Evolutionary conservation across 2,113 vertebrate genomes (phyloP).

Genomic region (Bambusicola thoracicus): DNA sequence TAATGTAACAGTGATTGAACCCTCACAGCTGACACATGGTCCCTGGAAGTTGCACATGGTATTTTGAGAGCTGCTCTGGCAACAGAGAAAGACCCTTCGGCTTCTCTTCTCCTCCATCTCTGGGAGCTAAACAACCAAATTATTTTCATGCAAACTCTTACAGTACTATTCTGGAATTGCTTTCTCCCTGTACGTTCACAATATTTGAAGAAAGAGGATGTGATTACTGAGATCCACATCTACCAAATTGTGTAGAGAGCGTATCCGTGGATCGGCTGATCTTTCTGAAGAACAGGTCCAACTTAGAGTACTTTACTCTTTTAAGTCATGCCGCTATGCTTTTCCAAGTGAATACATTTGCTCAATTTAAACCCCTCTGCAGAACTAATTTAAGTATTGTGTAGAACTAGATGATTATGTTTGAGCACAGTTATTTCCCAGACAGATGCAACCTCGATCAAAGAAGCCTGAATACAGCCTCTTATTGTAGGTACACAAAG

Average conservation of each 20-base stretch:
- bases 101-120: neutral
- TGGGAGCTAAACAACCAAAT: neutral
- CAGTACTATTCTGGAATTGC: neutral
- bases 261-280: slow-evolving; percentile 5
- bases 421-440: slow-evolving; percentile 21
- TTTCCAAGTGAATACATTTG: slow-evolving; percentile 14
- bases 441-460: neutral
- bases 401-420: neutral
- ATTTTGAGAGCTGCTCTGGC: neutral
- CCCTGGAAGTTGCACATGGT: neutral
- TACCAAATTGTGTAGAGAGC: slow-evolving; percentile 1
- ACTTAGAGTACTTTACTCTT: slow-evolving; percentile 36
- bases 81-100: neutral
- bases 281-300: slow-evolving; percentile 8
- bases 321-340: neutral
- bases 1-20: slow-evolving; percentile 17
- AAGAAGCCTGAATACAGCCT: neutral
- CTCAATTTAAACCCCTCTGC: slow-evolving; percentile 22
- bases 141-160: neutral
- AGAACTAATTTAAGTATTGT: slow-evolving; percentile 36
- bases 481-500: neutral
- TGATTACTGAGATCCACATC: neutral
- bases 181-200: neutral
- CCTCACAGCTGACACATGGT: neutral
- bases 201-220: slow-evolving; percentile 14